phyloP scores from a whole-genome alignment of 2,113 vertebrate species.

The Colossoma macropomum region DNA sequence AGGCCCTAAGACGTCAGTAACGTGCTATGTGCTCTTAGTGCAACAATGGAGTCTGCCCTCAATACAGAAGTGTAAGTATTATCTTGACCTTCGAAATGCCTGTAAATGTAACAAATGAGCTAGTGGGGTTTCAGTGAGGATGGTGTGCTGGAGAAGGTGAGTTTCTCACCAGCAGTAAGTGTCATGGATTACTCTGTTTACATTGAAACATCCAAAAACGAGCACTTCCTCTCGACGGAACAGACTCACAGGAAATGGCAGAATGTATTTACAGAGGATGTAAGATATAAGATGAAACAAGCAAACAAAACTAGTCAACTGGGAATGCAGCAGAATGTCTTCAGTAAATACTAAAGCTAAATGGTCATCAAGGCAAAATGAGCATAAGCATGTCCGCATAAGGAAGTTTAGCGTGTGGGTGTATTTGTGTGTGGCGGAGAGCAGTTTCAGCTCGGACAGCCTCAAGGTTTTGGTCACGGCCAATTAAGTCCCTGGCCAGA shows the following conservation, averaged over 20 bases:
- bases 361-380: constrained; percentile 46
- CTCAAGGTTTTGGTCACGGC: constrained; percentile 71
- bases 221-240: constrained; percentile 29
- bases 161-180: not conserved
- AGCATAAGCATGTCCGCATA: constrained; percentile 46
- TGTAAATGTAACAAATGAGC: not conserved
- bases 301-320: constrained; percentile 38
- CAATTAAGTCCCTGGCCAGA: constrained; percentile 74
- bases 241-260: constrained; percentile 57
- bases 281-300: constrained; percentile 26
- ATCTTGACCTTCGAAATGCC: constrained; percentile 1
- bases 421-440: constrained; percentile 46
- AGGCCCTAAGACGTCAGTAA: constrained; percentile 26
- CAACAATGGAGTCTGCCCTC: constrained; percentile 2
- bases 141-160: not conserved
- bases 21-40: constrained; percentile 7
- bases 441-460: constrained; percentile 63
- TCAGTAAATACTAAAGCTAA: constrained; percentile 9
- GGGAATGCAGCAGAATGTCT: constrained; percentile 32
- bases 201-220: constrained; percentile 49
- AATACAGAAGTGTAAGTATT: not conserved
- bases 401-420: constrained; percentile 62
- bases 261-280: constrained; percentile 38
- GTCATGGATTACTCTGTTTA: constrained; percentile 29
- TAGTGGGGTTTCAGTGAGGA: not conserved